Base-by-base conservation (phyloP, 2,113 vertebrate species). In the Ceuthmochares aereus region DNA sequence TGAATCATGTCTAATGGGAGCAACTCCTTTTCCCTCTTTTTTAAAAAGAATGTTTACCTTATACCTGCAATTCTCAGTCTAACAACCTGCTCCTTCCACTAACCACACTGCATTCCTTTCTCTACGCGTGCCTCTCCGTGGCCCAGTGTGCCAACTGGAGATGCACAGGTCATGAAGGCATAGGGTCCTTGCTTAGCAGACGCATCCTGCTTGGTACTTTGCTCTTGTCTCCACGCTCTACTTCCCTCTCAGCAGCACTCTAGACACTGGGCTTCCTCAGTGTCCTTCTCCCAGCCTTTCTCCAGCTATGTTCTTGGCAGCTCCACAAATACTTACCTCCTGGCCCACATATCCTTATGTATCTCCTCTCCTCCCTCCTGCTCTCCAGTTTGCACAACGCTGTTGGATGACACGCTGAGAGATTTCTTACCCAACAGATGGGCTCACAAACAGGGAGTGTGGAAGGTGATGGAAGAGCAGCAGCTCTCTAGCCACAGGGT, bases 401-500 rank as follows among this genome's bases (percentile, higher is more conserved):
- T 59, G 26, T 45, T 87, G 84, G 59, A 72, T 2, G 6, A 85
- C 78, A 84, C 3, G 36, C 79, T 90, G 66, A 69, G 43, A 79
- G 47, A 60, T 66, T 56, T 87, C 64, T 69, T 89, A 85, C 77
- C 70, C 83, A 91, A 91, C 73, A 90, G 82, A 78, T 90, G 87
- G 83, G 68, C 90, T 94, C 82, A 67, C 58, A 95, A 84, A 94
- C 51, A 81, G 78, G 59, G 81, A 81, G 30, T 64, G 56, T 93
- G 63, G 82, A 87, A 87, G 64, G 63, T 67, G 78, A 81, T 47
- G 69, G 83, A 76, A 90, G 42, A 94, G 54, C 85, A 94, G 78
- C 87, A 93, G 88, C 42, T 93, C 72, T 47, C 59, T 79, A 77
- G 43, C 64, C 76, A 88, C 58, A 42, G 72, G 79, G 23, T 79